Base-by-base conservation (phyloP, 2,113 vertebrate species). In the Marcusenius ussheri region DNA sequence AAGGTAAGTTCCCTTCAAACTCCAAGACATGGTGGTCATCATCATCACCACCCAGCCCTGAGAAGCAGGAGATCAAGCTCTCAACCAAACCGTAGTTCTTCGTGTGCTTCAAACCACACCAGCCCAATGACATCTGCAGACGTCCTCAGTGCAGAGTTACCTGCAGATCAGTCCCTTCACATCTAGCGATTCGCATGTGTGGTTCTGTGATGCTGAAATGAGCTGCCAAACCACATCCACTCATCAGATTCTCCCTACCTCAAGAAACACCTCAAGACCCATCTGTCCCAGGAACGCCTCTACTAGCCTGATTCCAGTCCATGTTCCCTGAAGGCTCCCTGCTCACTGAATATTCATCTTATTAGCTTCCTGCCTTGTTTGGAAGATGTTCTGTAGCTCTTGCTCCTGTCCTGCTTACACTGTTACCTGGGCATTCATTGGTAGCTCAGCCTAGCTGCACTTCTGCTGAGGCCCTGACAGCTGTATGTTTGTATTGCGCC, bases 1-100 rank as follows among this genome's bases (percentile, higher is more conserved):
- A 99, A 95, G 98, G 98, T 98, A 96, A 97, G 94, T 88, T 89
- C 19, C 62, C 51, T 4, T n/a, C 17, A 39, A 6, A 17, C n/a
- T 66, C 24, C 62, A 66, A 11, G n/a, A 66, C 9, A 0, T 11
- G n/a, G n/a, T 66, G 24, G n/a, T 66, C 2, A 1, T 66, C 62
- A 5, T 27, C 17, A 6, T 53, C 4, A 21, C 50, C 50, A 51
- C 51, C n/a, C n/a, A 66, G n/a, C n/a, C n/a, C n/a, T 10, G 62
- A 66, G 62, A 11, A 66, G 9, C n/a, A 66, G 62, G 7, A 3
- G n/a, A 66, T 66, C n/a, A 10, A 2, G 17, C 27, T 77, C 70
- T 74, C 31, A 35, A 15, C 31, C 66, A 5, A 74, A 13, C 4
- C 13, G 5, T 9, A 5, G 70, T 74, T 35, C 15, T 31, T 35